phyloP scores from a whole-genome alignment of 2,797 vertebrate species.

The Passerculus sandwichensis region DNA sequence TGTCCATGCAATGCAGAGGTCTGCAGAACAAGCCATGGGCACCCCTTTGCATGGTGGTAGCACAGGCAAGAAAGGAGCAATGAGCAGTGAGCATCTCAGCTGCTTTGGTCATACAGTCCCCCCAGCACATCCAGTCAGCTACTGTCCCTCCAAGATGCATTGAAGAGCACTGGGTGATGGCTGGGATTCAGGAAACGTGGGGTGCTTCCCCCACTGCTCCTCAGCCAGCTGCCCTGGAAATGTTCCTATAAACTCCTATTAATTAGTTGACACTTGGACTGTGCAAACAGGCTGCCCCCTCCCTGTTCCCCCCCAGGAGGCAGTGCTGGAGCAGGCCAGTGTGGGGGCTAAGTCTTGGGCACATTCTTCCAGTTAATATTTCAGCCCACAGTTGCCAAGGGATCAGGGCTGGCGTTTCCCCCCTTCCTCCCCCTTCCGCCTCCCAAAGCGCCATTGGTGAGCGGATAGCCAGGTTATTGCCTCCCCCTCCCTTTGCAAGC shows the following conservation, averaged over 20 bases:
- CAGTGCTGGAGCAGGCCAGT: constrained; percentile 28
- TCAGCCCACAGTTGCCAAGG: constrained; percentile 63
- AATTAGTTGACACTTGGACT: constrained; percentile 78
- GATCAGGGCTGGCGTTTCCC: constrained; percentile 42
- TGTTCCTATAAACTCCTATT: constrained; percentile 76
- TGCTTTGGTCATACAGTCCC: neutral
- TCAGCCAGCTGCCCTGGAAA: constrained; percentile 75
- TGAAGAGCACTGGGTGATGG: neutral
- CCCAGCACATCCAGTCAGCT: neutral
- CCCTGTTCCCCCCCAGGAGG: constrained; percentile 20
- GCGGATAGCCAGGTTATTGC: constrained; percentile 47
- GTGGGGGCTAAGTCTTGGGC: constrained; percentile 44
- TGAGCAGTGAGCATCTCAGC: neutral
- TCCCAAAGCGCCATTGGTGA: constrained; percentile 67
- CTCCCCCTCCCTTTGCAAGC: constrained; percentile 50
- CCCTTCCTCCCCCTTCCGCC: constrained; percentile 56
- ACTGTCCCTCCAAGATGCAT: neutral
- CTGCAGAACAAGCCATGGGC: neutral
- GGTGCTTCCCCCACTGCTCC: neutral
- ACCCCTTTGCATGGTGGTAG: neutral
- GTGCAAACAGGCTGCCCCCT: constrained; percentile 69
- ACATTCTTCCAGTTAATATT: constrained; percentile 73
- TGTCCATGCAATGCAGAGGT: neutral
- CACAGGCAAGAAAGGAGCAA: neutral
- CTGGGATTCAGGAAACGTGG: neutral